Conservation (phyloP, 2,888 invertebrate genomes). For the Leucoma salicis region DNA sequence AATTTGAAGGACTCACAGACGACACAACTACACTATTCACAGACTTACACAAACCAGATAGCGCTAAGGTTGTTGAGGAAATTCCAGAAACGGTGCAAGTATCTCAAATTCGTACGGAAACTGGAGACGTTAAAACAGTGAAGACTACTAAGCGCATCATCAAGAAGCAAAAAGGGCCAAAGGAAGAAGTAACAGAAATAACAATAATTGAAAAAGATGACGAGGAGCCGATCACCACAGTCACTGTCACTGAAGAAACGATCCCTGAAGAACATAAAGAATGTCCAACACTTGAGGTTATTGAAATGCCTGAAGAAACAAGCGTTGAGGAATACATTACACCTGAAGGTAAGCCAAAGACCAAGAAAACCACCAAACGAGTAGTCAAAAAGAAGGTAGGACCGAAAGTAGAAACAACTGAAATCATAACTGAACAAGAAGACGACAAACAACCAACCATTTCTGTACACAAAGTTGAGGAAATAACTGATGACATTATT, state of each 20-base stretch:
- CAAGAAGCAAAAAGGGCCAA: conserved; percentile 35
- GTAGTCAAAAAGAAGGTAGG: conserved; percentile 1
- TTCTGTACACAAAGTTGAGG: not conserved
- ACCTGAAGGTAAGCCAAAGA: not conserved
- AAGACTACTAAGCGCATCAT: conserved; percentile 40
- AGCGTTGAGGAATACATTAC: not conserved
- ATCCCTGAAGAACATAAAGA: not conserved
- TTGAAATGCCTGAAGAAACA: not conserved
- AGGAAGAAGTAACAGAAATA: conserved; percentile 39
- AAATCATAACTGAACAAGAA: not conserved
- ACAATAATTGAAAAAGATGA: conserved; percentile 20
- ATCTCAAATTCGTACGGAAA: conserved; percentile 28
- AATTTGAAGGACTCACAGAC: conserved; percentile 24
- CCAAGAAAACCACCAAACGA: conserved; percentile 21
- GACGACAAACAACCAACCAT: not conserved
- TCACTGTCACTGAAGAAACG: conserved; percentile 30
- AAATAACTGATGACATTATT: not conserved
- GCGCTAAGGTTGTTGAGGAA: conserved; percentile 29
- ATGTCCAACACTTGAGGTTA: not conserved
- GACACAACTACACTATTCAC: not conserved
- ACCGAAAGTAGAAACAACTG: not conserved
- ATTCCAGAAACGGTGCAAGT: conserved; percentile 61
- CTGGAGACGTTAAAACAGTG: not conserved
- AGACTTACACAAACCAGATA: conserved; percentile 14
- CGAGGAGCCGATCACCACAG: conserved; percentile 15